phyloP scores from a whole-genome alignment of 2,888 invertebrate species.

The Sarcophaga carnaria region DNA sequence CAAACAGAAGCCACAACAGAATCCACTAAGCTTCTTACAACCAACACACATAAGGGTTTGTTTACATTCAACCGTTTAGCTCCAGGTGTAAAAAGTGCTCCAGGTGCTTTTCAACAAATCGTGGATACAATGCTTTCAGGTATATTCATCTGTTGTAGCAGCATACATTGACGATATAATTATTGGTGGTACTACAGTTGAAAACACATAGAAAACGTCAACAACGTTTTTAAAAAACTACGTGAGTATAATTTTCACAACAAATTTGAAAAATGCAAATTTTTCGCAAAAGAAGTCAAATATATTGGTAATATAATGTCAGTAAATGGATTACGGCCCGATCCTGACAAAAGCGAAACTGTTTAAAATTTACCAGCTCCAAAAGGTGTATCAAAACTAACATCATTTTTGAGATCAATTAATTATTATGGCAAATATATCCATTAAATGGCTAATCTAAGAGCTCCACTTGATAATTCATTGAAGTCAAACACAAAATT shows the following conservation, averaged over 20 bases:
- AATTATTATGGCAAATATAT: slow-evolving; percentile 30
- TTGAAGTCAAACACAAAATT: slow-evolving; percentile 12
- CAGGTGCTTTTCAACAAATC: slow-evolving; percentile 10
- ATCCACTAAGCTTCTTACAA: neutral
- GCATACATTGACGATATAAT: no score
- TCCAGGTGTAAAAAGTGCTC: neutral
- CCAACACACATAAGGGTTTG: neutral
- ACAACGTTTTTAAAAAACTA: neutral
- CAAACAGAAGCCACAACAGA: neutral
- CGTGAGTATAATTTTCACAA: neutral
- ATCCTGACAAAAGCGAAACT: slow-evolving; percentile 6
- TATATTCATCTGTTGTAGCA: no score
- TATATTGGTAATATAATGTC: slow-evolving; percentile 3
- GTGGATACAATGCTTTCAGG: neutral
- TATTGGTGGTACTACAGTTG: no score
- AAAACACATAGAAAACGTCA: neutral
- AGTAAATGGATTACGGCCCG: neutral
- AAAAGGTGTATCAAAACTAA: neutral
- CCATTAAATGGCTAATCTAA: slow-evolving; percentile 2
- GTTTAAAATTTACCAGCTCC: neutral
- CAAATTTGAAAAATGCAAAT: slow-evolving; percentile 18
- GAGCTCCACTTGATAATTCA: slow-evolving; percentile 11
- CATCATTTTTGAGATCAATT: slow-evolving; percentile 11
- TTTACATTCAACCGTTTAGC: neutral
- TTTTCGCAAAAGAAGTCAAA: slow-evolving; percentile 6